Base-by-base conservation (phyloP, 1,140 invertebrate genomes). In the Pteromalus puparum region DNA sequence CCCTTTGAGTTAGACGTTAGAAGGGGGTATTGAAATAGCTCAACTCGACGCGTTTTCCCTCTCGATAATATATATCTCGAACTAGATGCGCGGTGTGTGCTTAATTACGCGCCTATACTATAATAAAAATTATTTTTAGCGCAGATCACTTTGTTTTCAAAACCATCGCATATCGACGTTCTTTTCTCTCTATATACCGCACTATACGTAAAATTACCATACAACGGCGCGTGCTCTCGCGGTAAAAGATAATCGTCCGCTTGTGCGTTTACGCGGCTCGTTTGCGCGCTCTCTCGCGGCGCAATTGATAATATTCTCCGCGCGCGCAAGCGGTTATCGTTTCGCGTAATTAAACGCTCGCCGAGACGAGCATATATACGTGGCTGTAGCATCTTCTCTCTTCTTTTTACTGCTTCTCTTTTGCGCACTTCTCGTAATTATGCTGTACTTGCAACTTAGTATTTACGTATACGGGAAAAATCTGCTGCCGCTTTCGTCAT, bases 1-100 rank as follows among this genome's bases (percentile, higher is more conserved):
- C 34, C 85, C 78, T 78, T 76, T 89, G 90, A 92, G 90, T 92
- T 92, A 92, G 91, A 92, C 91, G 90, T 92, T 90, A 91, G 88
- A 87, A 3, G 15, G 15, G 68, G 28, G 6, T n/a, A 9, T 70
- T 28, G 28, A 13, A 70, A 30, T 30, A n/a, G 67, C 26, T 70
- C 28, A 70, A 70, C 67, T 70, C 28, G 21, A 10, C 67, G 15
- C 28, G 26, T 26, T 70, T 70, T 70, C 53, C 53, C 53, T 61
- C 53, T n/a, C 21, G 53, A 61, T 61, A 42, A 61, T 61, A 61
- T 61, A 61, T n/a, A 18, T 4, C 53, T 18, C 53, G 48, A 53
- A 53, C 42, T 1, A 34, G n/a, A n/a, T n/a, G n/a, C n/a, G 7
- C 21, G 18, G 3, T 21, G 53, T 61, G n/a, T n/a, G 53, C 53